phyloP scores from a whole-genome alignment of 2,888 invertebrate species.

The Athripsodes cinereus region DNA sequence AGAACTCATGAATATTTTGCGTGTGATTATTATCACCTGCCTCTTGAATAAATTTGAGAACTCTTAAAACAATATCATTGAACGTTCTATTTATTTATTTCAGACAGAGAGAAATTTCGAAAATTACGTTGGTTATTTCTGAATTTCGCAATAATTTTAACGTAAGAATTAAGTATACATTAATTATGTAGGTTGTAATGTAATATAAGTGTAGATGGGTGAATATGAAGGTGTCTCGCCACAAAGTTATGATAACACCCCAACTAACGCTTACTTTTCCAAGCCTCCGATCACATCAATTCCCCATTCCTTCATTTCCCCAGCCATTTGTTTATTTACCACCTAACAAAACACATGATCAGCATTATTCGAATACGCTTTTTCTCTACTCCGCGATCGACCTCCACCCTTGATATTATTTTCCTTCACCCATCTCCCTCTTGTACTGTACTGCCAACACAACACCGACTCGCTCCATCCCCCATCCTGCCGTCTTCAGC shows the following conservation, averaged over 20 bases:
- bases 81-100: too few relatives aligned
- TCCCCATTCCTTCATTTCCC: constrained; percentile 10
- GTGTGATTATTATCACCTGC: too few relatives aligned
- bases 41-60: too few relatives aligned
- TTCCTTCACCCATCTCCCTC: constrained; percentile 10
- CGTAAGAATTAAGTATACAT: too few relatives aligned
- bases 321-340: constrained; percentile 19
- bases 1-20: too few relatives aligned
- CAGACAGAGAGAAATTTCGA: too few relatives aligned
- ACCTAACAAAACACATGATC: constrained; percentile 19
- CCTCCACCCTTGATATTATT: constrained; percentile 1
- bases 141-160: too few relatives aligned
- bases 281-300: constrained; percentile 1
- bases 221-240: background rate
- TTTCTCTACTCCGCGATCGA: constrained; percentile 10
- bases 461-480: background rate
- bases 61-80: too few relatives aligned
- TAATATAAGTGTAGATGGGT: too few relatives aligned
- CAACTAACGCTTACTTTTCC: background rate
- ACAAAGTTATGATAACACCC: constrained; percentile 7
- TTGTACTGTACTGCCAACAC: background rate
- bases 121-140: too few relatives aligned
- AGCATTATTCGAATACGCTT: constrained; percentile 19
- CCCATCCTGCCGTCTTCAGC: background rate
- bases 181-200: too few relatives aligned